A percentile compares a stretch with the other conserved stretches of the same genome.
These are phyloP conservation scores for Junco hyemalis DNA, from an alignment of 2,113 vertebrate species.

Conservation along the genomic window DNA sequence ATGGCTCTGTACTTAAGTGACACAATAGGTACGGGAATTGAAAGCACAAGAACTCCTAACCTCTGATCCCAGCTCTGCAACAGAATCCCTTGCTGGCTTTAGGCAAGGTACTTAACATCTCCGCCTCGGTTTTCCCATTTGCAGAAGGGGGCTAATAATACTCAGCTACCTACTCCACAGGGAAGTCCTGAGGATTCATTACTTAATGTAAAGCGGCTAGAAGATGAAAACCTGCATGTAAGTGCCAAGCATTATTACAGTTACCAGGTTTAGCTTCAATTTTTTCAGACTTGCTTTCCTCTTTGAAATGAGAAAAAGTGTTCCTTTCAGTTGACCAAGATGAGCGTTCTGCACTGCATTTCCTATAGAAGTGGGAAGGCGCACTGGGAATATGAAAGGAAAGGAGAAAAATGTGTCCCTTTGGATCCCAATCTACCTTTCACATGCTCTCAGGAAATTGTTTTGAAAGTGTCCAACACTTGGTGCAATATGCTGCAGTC, in stretches of 20 bases:
- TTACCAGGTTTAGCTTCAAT: conserved; percentile 26
- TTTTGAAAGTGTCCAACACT: conserved; percentile 21
- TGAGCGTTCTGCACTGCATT: conserved; percentile 10
- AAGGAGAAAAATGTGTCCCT: conserved; percentile 61
- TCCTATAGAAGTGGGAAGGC: conserved; percentile 19
- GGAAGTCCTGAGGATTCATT: conserved; percentile 42
- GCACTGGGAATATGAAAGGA: conserved; percentile 36
- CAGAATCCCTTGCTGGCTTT: neutral
- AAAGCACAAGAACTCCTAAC: conserved; percentile 44
- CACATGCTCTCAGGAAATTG: conserved; percentile 54
- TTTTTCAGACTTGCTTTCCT: conserved; percentile 4
- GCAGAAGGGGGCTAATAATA: conserved; percentile 26
- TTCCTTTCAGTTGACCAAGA: conserved; percentile 8
- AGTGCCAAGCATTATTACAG: conserved; percentile 31
- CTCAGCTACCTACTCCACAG: conserved; percentile 18
- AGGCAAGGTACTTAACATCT: conserved; percentile 49
- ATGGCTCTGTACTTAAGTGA: conserved; percentile 17
- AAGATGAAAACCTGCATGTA: conserved; percentile 56
- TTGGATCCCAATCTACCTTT: conserved; percentile 44
- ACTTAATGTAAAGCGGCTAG: conserved; percentile 48
- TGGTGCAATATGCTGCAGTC: conserved; percentile 45
- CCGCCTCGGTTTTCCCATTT: neutral
- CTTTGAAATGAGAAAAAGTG: neutral
- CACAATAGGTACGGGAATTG: conserved; percentile 29
- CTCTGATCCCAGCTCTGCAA: conserved; percentile 28